A percentile compares a stretch with the other conserved stretches of the same genome.
Evolutionary conservation across 53 echinoderm and acorn worm genomes (phyloP).

Genomic region (Holothuria scabra): DNA sequence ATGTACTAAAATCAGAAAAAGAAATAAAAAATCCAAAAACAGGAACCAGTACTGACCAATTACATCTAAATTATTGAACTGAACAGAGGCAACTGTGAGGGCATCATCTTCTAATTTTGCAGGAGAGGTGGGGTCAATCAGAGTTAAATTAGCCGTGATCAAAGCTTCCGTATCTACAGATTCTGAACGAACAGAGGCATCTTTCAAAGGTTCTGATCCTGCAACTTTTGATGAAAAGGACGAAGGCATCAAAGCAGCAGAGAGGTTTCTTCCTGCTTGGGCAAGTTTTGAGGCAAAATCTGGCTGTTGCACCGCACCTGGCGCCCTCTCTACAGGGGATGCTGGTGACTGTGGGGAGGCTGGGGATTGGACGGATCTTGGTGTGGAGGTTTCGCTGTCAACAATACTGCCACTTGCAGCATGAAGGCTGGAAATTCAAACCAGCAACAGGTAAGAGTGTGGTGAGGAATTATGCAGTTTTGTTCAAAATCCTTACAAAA

Average conservation of each 20-base stretch:
- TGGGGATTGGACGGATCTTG: constrained; percentile 53
- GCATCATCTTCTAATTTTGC: constrained; percentile 62
- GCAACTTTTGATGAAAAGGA: neutral
- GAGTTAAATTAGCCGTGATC: constrained; percentile 75
- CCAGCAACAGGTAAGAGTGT: too few species aligned
- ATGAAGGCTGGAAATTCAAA: constrained; percentile 69
- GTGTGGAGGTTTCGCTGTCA: constrained; percentile 82
- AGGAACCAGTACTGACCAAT: constrained; percentile 65
- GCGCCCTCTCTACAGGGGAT: constrained; percentile 78
- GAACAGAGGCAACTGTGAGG: constrained; percentile 70
- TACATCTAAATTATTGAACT: constrained; percentile 95
- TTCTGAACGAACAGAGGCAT: neutral
- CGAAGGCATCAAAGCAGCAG: constrained; percentile 8
- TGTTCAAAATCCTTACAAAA: too few species aligned
- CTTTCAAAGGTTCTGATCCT: neutral
- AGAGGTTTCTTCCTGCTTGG: constrained; percentile 14
- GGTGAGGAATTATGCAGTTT: too few species aligned
- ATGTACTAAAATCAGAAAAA: too few species aligned
- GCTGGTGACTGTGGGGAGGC: constrained; percentile 85
- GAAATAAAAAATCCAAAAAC: too few species aligned
- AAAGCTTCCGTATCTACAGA: constrained; percentile 75
- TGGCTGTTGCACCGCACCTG: constrained; percentile 67
- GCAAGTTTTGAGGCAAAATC: constrained; percentile 63
- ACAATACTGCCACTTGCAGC: constrained; percentile 91
- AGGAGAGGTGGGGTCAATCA: constrained; percentile 72